Evolutionary conservation across 2,888 invertebrate species (phyloP), one percentile per base, ranked within the genome.

Genomic region (Desoria tigrina): DNA sequence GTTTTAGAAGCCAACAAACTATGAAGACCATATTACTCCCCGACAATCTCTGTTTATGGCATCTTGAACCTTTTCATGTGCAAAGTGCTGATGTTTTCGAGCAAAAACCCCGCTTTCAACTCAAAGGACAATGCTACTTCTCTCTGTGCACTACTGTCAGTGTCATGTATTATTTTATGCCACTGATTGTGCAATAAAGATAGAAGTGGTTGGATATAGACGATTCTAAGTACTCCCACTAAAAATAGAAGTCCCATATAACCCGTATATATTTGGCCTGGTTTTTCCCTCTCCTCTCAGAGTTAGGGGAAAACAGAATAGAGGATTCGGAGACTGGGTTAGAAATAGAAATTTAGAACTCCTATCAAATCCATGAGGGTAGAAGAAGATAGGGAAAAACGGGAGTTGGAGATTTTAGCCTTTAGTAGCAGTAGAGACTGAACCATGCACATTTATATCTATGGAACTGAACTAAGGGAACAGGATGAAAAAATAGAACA

Each of bases 211-310:
- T n/a, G n/a, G n/a, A n/a, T n/a, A 39, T 16, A 16, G 16, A 39
- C 9, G 39, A 39, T 9, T 39, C 16, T 39, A 39, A 45, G 45
- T 45, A 45, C 16, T 11, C 42, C 23, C n/a, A 28, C 53, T 59
- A 63, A 63, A 63, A 63, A 63, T 63, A 63, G 63, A 59, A 54
- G 27, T 58, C 58, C 51, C 51, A 51, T 59, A 50, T 63, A 57
- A 58, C n/a, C n/a, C 49, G 57, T 58, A 54, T 63, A 58, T 63
- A 63, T 63, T 63, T 63, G 63, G 58, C 63, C 63, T 63, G 53
- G 42, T 63, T 63, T 63, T 63, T 63, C 53, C 50, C 18, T 32
- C 32, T 32, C 32, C 11, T 11, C 32, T 32, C 32, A 32, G 32
- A 45, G 45, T 6, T n/a, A 28, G 28, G n/a, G n/a, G 4, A 42